These are phyloP conservation scores for Chaitophorus viminalis DNA, from an alignment of 2,888 invertebrate genomes.

Conservation along the genomic window DNA sequence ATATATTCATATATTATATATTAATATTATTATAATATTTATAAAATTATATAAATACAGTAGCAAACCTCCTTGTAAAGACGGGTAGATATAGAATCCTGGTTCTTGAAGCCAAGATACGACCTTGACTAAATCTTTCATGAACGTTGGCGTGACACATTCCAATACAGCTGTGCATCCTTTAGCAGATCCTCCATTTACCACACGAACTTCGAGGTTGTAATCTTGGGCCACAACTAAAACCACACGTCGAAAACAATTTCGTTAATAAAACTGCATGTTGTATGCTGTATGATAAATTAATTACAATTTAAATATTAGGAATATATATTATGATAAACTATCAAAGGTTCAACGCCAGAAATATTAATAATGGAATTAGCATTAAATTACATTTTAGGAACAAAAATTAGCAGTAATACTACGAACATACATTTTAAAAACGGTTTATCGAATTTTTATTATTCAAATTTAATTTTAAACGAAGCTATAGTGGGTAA, in stretches of 20 bases:
- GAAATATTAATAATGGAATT: not conserved
- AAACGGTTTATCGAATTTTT: not conserved
- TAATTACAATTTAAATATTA: not conserved
- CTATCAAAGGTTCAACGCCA: not conserved
- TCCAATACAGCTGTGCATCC: slow-evolving; percentile 79
- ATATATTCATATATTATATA: no score
- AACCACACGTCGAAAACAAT: slow-evolving; percentile 64
- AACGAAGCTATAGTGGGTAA: not conserved
- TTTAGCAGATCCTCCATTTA: slow-evolving; percentile 73
- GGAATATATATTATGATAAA: not conserved
- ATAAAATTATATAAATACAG: no score
- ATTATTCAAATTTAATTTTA: not conserved
- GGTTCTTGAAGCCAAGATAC: slow-evolving; percentile 82
- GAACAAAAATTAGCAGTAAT: no score
- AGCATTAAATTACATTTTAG: not conserved
- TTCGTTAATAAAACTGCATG: no score
- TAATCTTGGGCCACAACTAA: slow-evolving; percentile 79
- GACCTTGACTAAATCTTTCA: slow-evolving; percentile 79
- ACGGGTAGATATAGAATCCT: slow-evolving; percentile 78
- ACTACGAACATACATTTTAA: not conserved
- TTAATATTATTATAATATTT: no score
- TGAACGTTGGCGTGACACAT: slow-evolving; percentile 78
- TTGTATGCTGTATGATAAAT: not conserved
- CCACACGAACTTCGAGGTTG: slow-evolving; percentile 78
- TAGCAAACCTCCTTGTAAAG: slow-evolving; percentile 78